Conservation (phyloP, 2,113 vertebrate genomes). For the Hippocampus abdominalis region DNA sequence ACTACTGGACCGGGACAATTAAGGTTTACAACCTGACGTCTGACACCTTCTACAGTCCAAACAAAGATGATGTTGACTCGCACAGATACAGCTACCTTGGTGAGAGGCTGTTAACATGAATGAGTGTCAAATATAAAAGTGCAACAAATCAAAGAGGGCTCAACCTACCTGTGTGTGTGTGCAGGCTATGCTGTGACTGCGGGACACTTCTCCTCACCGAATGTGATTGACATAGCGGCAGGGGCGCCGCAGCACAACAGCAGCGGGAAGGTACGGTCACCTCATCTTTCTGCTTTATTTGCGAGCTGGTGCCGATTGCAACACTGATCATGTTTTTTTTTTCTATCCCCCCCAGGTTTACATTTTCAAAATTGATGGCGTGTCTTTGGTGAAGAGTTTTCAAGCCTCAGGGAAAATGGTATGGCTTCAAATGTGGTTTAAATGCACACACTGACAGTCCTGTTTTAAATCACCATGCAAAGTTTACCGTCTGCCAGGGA, state of each 20-base stretch:
- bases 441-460: background rate
- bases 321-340: constrained; percentile 32
- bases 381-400: constrained; percentile 87
- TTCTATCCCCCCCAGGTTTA: constrained; percentile 78
- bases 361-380: constrained; percentile 89
- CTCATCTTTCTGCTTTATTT: constrained; percentile 13
- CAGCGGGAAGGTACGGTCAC: constrained; percentile 82
- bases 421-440: constrained; percentile 45
- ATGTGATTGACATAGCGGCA: constrained; percentile 83
- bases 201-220: constrained; percentile 87
- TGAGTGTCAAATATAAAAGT: background rate
- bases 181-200: constrained; percentile 92
- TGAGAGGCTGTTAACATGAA: constrained; percentile 57
- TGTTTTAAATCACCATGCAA: constrained; percentile 13
- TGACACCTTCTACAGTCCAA: constrained; percentile 83
- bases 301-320: constrained; percentile 2
- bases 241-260: constrained; percentile 94
- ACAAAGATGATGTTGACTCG: constrained; percentile 78
- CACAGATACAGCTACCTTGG: constrained; percentile 94
- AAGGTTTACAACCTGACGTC: constrained; percentile 95
- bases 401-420: constrained; percentile 96
- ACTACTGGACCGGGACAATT: constrained; percentile 96
- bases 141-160: background rate
- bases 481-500: background rate
- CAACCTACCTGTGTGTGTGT: constrained; percentile 11